A percentile compares a stretch with the other conserved stretches of the same genome.
phyloP scores from a whole-genome alignment of 2,113 vertebrate genomes.

The Pontoporia blainvillei region DNA sequence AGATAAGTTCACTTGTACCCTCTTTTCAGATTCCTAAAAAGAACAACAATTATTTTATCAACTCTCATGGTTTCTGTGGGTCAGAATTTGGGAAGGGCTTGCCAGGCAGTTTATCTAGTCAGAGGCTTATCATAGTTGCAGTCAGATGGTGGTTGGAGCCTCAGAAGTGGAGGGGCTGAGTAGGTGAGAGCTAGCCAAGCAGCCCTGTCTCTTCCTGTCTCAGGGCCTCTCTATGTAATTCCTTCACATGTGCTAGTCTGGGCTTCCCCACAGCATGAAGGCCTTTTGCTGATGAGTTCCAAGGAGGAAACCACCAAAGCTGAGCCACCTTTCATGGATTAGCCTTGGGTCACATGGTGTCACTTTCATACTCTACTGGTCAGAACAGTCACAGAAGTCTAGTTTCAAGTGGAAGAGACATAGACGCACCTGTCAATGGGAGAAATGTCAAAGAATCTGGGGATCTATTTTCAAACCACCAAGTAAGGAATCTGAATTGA shows the following conservation, averaged over 20 bases:
- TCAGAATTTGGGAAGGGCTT: neutral
- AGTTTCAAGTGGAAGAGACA: neutral
- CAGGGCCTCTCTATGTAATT: neutral
- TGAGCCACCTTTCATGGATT: neutral
- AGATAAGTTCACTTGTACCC: too few relatives aligned
- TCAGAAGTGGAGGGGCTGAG: neutral
- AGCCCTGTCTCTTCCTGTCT: neutral
- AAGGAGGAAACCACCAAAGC: neutral
- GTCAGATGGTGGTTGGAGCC: neutral
- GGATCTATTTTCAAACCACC: neutral
- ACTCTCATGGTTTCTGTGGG: neutral
- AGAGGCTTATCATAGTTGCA: too few relatives aligned
- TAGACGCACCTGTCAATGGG: neutral
- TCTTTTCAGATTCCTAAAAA: too few relatives aligned
- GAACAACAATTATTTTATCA: neutral
- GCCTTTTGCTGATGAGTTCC: neutral
- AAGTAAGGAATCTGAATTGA: neutral
- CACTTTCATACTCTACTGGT: neutral
- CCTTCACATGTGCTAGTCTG: neutral
- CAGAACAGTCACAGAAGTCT: neutral
- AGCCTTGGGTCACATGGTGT: neutral
- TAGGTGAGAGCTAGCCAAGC: too few relatives aligned
- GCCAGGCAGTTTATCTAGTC: neutral
- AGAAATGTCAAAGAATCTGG: neutral
- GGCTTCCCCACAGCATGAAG: neutral